Conservation (phyloP, 2,888 invertebrate genomes). For the Sepiola atlantica region DNA sequence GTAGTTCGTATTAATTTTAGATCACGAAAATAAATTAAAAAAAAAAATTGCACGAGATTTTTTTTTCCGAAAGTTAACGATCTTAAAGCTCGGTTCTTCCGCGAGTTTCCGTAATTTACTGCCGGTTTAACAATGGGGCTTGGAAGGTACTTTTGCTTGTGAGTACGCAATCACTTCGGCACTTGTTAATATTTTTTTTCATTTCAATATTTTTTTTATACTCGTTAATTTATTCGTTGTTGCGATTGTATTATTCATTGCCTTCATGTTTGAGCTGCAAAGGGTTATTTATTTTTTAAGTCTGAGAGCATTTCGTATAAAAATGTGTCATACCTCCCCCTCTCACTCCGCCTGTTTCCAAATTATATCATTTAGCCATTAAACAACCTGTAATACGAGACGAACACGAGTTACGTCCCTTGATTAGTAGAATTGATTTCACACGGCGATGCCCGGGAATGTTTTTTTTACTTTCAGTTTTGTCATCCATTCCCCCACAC, state of each 20-base stretch:
- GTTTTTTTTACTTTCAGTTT: no score
- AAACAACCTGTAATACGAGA: neutral
- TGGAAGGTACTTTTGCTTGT: slow-evolving; percentile 20
- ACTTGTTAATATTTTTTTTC: slow-evolving; percentile 10
- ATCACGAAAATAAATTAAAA: neutral
- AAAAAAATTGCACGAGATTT: neutral
- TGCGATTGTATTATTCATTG: neutral
- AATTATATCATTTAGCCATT: slow-evolving; percentile 32
- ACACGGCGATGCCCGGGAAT: no score
- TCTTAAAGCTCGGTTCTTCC: slow-evolving; percentile 3
- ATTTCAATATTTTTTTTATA: neutral
- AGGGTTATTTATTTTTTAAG: neutral
- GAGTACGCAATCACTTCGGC: neutral
- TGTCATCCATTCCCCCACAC: no score
- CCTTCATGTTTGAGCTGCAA: neutral
- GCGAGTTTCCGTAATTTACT: neutral
- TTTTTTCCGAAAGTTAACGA: neutral
- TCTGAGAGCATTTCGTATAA: neutral
- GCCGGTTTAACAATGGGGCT: neutral
- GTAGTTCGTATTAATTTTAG: neutral
- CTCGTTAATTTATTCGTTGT: neutral
- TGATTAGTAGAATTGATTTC: neutral
- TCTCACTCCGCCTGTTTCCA: neutral
- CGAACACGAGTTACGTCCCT: neutral
- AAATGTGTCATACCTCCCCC: neutral